Evolutionary conservation across 2,797 vertebrate genomes (phyloP).

Genomic region (Gymnoscopelus braueri): DNA sequence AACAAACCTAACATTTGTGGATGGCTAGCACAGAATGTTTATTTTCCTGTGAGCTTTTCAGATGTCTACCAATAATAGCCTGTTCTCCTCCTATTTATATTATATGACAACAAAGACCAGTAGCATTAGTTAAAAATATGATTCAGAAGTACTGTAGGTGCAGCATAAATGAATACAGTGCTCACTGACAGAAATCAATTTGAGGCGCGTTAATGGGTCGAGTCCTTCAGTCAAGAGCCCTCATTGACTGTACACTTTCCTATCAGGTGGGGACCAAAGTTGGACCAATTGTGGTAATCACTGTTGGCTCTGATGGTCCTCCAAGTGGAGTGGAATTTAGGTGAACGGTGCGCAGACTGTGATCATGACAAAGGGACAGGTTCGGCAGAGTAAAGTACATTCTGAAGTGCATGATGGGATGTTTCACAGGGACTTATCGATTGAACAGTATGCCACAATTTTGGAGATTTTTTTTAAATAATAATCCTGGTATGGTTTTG

Average conservation of each 20-base stretch:
- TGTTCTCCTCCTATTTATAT: no score
- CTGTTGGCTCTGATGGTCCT: slow-evolving; percentile 61
- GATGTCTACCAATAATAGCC: slow-evolving; percentile 9
- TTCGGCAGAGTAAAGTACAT: neutral
- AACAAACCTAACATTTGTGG: no score
- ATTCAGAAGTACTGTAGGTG: slow-evolving; percentile 30
- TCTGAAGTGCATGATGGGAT: slow-evolving; percentile 36
- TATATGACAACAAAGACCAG: slow-evolving; percentile 39
- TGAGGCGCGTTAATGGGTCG: slow-evolving; percentile 54
- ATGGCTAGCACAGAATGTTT: neutral
- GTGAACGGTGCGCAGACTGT: slow-evolving; percentile 47
- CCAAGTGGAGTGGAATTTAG: slow-evolving; percentile 57
- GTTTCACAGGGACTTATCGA: slow-evolving; percentile 10
- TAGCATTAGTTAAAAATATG: slow-evolving; percentile 35
- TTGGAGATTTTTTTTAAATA: neutral
- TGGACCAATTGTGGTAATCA: slow-evolving; percentile 74
- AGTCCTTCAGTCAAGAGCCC: slow-evolving; percentile 63
- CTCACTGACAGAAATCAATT: slow-evolving; percentile 65
- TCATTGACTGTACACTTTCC: slow-evolving; percentile 61
- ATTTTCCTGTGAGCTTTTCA: slow-evolving; percentile 7
- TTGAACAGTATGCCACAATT: neutral
- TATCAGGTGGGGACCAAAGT: slow-evolving; percentile 61
- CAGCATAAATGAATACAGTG: slow-evolving; percentile 46
- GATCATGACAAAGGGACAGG: slow-evolving; percentile 33
- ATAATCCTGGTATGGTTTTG: neutral